These are phyloP conservation scores for Holocentrus rufus DNA, from an alignment of 2,797 vertebrate genomes.

Conservation along the genomic window DNA sequence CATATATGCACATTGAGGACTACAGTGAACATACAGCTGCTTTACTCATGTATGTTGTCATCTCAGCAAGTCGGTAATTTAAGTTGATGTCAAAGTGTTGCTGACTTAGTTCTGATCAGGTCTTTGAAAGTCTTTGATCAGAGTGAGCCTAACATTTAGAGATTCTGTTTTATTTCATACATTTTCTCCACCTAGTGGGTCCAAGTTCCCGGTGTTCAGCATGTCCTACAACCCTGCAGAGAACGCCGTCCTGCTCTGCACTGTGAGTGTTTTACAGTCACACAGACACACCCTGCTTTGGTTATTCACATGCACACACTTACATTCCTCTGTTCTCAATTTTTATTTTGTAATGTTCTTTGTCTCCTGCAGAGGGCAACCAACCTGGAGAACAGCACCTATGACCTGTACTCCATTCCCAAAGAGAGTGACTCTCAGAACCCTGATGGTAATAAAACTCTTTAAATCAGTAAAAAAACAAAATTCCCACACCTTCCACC, in stretches of 20 bases:
- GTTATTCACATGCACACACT: neutral
- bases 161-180: neutral
- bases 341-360: slow-evolving; percentile 16
- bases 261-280: slow-evolving; percentile 78
- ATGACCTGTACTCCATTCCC: slow-evolving; percentile 95
- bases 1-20: too few relatives aligned
- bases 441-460: slow-evolving; percentile 86
- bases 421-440: slow-evolving; percentile 97
- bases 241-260: slow-evolving; percentile 95
- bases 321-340: rapidly evolving
- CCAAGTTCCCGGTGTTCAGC: slow-evolving; percentile 97
- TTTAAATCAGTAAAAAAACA: neutral
- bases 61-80: too few relatives aligned
- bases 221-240: slow-evolving; percentile 99
- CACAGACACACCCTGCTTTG: neutral
- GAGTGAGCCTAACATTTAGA: neutral
- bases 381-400: slow-evolving; percentile 98
- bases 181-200: slow-evolving; percentile 81
- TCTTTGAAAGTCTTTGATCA: neutral
- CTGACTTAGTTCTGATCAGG: neutral
- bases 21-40: too few relatives aligned
- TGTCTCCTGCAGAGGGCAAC: slow-evolving; percentile 87
- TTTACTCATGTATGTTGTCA: too few relatives aligned
- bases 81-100: too few relatives aligned
- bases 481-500: neutral